Percentiles rank a stretch among this genome's conserved stretches.
Conservation (phyloP, 2,113 vertebrate genomes). For the Ailuropoda melanoleuca region DNA sequence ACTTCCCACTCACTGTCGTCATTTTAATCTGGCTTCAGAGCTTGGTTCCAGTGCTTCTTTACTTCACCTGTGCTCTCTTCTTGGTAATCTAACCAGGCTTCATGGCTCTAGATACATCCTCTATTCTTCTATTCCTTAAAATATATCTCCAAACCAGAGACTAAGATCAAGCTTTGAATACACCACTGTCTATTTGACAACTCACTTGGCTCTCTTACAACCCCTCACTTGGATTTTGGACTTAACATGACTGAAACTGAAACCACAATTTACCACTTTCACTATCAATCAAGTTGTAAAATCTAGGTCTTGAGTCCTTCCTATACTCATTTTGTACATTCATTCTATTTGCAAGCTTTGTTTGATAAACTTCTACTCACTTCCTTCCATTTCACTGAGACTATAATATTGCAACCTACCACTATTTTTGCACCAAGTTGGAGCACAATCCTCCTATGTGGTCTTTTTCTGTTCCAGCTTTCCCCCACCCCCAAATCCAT, state of each 20-base stretch:
- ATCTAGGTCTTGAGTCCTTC: neutral
- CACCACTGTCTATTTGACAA: neutral
- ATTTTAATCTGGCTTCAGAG: neutral
- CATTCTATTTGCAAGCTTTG: neutral
- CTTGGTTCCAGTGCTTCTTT: neutral
- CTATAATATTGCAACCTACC: neutral
- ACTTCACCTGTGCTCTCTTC: neutral
- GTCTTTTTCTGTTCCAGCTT: neutral
- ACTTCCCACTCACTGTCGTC: neutral
- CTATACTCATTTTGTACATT: neutral
- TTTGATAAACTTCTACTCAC: neutral
- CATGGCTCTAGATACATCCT: neutral
- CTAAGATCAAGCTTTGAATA: neutral
- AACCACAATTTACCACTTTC: neutral
- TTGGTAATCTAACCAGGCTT: neutral
- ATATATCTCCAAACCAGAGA: neutral
- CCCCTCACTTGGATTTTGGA: neutral
- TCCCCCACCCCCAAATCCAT: neutral
- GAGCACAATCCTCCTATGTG: neutral
- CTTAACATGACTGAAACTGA: neutral
- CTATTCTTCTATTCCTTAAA: neutral
- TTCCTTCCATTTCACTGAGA: neutral
- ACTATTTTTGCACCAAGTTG: neutral
- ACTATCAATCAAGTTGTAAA: neutral
- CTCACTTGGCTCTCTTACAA: neutral